Base-by-base conservation (phyloP, 1,140 invertebrate genomes). In the Drosophila bocki region DNA sequence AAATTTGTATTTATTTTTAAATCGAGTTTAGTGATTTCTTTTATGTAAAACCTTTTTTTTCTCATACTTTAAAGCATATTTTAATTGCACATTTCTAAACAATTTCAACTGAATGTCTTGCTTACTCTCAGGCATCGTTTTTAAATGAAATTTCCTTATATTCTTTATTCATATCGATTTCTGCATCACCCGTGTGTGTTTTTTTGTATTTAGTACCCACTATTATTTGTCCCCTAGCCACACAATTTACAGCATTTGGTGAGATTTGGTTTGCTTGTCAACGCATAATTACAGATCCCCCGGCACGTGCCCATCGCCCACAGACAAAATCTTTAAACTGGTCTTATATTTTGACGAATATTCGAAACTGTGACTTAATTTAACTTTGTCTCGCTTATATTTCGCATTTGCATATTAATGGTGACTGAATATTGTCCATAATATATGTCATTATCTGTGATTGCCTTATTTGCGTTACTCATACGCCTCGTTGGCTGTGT, bases 371-470 rank as follows among this genome's bases (percentile, higher is more conserved):
- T 29, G 7, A 9, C n/a, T 59, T 45, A 45, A 65, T 45, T 65
- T 17, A 59, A 65, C 29, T 29, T 37, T 48, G 35, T 71, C 51
- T 19, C n/a, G 13, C 17, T 35, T 53, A 13, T 35, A 53, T 12
- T 53, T 13, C n/a, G 3, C 8, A 70, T 59, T 72, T 72, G 44
- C 69, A 51, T 58, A 35, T 32, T 57, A 39, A 39, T 64, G 12
- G 32, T 70, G 22, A 32, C 54, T 17, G 26, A 3, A 39, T 32
- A 58, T 72, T 26, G 12, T n/a, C 42, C 39, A 17, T 57, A 68
- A 48, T n/a, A 59, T 70, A 8, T 59, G 42, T 42, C 29, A 50
- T 58, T 71, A 35, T 59, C 19, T 67, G 33, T 67, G 32, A 53
- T 70, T 70, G 61, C 19, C n/a, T 17, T 29, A 58, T 72, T 32